phyloP scores from a whole-genome alignment of 1,140 invertebrate species.

The Phortica variegata region DNA sequence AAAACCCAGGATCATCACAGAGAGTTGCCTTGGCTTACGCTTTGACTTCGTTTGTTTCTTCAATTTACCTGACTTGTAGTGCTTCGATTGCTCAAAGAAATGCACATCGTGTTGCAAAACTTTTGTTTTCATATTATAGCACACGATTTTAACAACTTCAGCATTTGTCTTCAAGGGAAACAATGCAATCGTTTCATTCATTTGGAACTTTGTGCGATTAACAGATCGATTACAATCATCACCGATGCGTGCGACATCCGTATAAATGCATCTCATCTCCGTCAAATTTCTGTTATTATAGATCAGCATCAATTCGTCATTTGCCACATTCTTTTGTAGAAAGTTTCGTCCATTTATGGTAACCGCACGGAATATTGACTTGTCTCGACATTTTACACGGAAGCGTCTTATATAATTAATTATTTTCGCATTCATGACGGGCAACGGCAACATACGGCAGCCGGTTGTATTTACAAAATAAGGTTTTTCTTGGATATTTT shows the following conservation, averaged over 20 bases:
- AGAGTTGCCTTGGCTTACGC: background rate
- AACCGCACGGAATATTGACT: too few species aligned
- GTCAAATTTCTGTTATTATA: too few species aligned
- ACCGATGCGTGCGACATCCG: background rate
- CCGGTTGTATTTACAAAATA: constrained; percentile 20
- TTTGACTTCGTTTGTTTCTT: background rate
- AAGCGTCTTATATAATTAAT: background rate
- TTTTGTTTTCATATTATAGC: background rate
- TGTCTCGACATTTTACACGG: too few species aligned
- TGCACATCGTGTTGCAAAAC: constrained; percentile 9
- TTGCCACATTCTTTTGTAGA: background rate
- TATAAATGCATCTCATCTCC: too few species aligned
- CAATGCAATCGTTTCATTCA: constrained; percentile 7
- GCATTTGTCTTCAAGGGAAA: background rate
- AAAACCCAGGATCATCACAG: constrained; percentile 20
- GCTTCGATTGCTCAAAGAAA: constrained; percentile 16
- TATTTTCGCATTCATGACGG: constrained; percentile 17
- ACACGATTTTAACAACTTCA: background rate
- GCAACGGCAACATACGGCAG: constrained; percentile 15
- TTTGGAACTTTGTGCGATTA: background rate
- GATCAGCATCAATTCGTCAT: background rate
- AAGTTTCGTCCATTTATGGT: background rate
- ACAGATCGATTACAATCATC: background rate
- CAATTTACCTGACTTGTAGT: background rate
- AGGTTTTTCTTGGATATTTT: too few species aligned